phyloP scores from a whole-genome alignment of 2,888 invertebrate genomes.

The Heliconius cydno region DNA sequence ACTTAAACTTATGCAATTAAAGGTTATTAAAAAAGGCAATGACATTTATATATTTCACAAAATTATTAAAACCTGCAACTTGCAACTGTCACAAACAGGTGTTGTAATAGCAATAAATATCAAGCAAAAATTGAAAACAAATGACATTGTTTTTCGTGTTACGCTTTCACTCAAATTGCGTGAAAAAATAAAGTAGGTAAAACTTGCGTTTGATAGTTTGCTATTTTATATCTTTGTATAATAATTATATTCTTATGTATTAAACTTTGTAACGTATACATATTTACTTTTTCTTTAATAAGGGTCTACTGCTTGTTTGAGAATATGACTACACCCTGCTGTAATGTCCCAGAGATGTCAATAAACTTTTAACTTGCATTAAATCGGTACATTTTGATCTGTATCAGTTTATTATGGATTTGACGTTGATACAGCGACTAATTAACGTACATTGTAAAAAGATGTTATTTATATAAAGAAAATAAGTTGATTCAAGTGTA shows the following conservation, averaged over 20 bases:
- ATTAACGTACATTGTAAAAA: too few species aligned
- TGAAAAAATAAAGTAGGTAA: constrained; percentile 31
- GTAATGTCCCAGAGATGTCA: too few species aligned
- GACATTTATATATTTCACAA: background rate
- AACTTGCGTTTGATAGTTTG: constrained; percentile 4
- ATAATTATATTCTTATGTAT: background rate
- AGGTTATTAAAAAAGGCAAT: background rate
- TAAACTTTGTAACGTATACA: background rate
- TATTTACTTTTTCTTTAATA: too few species aligned
- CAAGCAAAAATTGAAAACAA: constrained; percentile 18
- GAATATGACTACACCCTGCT: too few species aligned
- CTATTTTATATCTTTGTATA: constrained; percentile 5
- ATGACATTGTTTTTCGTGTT: constrained; percentile 36
- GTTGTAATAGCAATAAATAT: constrained; percentile 23
- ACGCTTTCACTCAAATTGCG: constrained; percentile 49
- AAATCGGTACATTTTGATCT: too few species aligned
- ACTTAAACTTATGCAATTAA: background rate
- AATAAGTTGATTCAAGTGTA: too few species aligned
- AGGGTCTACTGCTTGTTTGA: too few species aligned
- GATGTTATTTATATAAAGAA: too few species aligned
- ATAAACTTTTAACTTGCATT: too few species aligned
- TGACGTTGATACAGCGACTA: too few species aligned
- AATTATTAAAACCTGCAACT: constrained; percentile 16
- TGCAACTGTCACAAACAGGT: constrained; percentile 4
- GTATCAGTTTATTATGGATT: too few species aligned